Percentiles rank a stretch among this genome's conserved stretches.
Conservation (phyloP, 64 coral and sea anemone genomes). For the Astreopora myriophthalma region DNA sequence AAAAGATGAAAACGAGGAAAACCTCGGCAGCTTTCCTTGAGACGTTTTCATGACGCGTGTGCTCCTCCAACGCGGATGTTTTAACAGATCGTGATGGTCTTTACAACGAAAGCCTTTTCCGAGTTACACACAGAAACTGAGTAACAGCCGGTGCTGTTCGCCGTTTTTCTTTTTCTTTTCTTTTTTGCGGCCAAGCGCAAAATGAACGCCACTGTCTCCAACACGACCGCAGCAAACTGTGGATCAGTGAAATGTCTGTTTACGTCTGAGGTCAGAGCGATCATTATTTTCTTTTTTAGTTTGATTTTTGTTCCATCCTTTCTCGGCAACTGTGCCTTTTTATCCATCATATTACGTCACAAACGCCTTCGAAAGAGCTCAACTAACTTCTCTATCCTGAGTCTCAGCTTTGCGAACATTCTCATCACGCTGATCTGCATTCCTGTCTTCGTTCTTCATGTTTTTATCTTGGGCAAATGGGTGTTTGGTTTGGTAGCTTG, state of each 20-base stretch:
- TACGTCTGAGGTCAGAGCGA: constrained; percentile 35
- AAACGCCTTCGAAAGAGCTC: constrained; percentile 48
- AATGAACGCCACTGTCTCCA: background rate
- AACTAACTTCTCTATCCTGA: constrained; percentile 89
- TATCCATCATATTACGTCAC: constrained; percentile 59
- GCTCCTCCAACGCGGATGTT: background rate
- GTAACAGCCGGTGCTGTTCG: background rate
- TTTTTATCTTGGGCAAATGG: constrained; percentile 76
- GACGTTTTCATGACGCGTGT: background rate
- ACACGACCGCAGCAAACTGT: background rate
- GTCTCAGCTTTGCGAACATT: constrained; percentile 77
- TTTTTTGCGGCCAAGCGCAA: background rate
- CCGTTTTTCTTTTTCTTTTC: too few species aligned
- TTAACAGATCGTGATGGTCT: background rate
- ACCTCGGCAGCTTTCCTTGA: background rate
- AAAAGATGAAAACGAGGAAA: constrained; percentile 18
- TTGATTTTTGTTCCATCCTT: constrained; percentile 68
- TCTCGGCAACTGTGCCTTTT: constrained; percentile 72
- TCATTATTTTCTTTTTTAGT: constrained; percentile 38
- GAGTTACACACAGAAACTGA: background rate
- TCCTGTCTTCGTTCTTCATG: constrained; percentile 51
- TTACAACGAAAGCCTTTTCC: background rate
- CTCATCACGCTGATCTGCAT: constrained; percentile 84
- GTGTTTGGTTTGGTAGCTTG: constrained; percentile 65
- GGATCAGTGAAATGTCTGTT: constrained; percentile 66